These are phyloP conservation scores for Ascidia mentula DNA, from an alignment of 23 tunicate genomes.

Conservation along the genomic window DNA sequence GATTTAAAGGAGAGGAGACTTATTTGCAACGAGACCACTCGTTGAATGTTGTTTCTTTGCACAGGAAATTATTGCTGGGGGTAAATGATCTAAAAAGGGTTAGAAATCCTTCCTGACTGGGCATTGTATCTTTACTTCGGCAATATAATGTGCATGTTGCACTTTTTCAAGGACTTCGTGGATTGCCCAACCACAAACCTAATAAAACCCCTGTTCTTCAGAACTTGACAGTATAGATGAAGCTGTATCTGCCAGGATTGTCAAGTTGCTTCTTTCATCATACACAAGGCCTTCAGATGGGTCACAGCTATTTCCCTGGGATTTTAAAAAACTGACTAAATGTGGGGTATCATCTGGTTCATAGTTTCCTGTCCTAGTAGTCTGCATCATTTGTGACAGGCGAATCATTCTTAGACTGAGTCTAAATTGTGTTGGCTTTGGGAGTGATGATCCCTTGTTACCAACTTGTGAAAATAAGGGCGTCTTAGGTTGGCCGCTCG, in stretches of 20 bases:
- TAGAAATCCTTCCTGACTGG: not conserved
- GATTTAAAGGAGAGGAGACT: too few species aligned
- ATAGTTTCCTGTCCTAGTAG: not conserved
- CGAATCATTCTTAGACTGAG: not conserved
- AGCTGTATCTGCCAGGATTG: slow-evolving; percentile 9
- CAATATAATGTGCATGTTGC: not conserved
- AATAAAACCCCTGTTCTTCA: slow-evolving; percentile 12
- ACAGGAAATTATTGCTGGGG: not conserved
- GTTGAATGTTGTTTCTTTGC: not conserved
- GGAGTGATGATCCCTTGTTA: not conserved
- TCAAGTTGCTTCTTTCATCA: slow-evolving; percentile 4
- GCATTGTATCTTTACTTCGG: not conserved
- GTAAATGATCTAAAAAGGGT: not conserved
- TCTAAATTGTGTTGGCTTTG: slow-evolving; percentile 3
- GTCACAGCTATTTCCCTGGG: not conserved
- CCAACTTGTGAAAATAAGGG: slow-evolving; percentile 3
- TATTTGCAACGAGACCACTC: too few species aligned
- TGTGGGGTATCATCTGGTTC: not conserved
- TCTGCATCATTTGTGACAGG: slow-evolving; percentile 2
- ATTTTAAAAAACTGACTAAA: too few species aligned
- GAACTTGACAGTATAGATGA: not conserved
- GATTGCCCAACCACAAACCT: slow-evolving; percentile 18
- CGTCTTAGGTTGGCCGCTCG: not conserved
- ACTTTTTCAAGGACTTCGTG: slow-evolving; percentile 7
- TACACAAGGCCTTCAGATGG: not conserved